Percentiles rank a stretch among this genome's conserved stretches.
Evolutionary conservation across 2,888 invertebrate species (phyloP).

Genomic region (Andrena dorsata): DNA sequence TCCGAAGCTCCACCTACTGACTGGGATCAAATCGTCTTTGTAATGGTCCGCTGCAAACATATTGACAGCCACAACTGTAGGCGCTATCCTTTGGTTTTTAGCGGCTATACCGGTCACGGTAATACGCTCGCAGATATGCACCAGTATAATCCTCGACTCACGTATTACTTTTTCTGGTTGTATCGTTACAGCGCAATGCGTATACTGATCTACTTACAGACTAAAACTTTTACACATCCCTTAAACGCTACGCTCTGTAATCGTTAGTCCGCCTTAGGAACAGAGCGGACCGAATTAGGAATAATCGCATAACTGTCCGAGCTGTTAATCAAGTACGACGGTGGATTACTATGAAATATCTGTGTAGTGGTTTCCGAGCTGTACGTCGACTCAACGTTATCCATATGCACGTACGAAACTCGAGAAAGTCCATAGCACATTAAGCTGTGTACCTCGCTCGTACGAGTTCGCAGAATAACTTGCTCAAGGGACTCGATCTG

Average conservation of each 20-base stretch:
- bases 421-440: constrained; percentile 26
- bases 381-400: constrained; percentile 40
- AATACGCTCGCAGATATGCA: constrained; percentile 74
- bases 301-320: constrained; percentile 57
- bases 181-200: constrained; percentile 42
- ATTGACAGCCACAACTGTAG: constrained; percentile 85
- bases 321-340: constrained; percentile 58
- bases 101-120: constrained; percentile 72
- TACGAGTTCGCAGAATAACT: constrained; percentile 39
- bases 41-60: constrained; percentile 85
- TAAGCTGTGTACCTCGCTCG: constrained; percentile 50
- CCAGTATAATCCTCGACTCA: constrained; percentile 68
- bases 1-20: constrained; percentile 85
- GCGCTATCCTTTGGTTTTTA: constrained; percentile 79
- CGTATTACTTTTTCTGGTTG: constrained; percentile 40
- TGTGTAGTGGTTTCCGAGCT: constrained; percentile 45
- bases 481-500: not conserved
- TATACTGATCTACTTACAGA: constrained; percentile 67
- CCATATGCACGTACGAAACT: constrained; percentile 48
- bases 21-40: constrained; percentile 85
- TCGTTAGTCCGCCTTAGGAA: constrained; percentile 61
- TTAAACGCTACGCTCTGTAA: constrained; percentile 67
- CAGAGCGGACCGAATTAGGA: constrained; percentile 60
- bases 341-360: constrained; percentile 53
- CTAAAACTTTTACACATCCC: constrained; percentile 71